Percentiles rank a stretch among this genome's conserved stretches.
Conservation (phyloP, 37 sponge, comb jelly and placozoan species). For the Tethya wilhelma region DNA sequence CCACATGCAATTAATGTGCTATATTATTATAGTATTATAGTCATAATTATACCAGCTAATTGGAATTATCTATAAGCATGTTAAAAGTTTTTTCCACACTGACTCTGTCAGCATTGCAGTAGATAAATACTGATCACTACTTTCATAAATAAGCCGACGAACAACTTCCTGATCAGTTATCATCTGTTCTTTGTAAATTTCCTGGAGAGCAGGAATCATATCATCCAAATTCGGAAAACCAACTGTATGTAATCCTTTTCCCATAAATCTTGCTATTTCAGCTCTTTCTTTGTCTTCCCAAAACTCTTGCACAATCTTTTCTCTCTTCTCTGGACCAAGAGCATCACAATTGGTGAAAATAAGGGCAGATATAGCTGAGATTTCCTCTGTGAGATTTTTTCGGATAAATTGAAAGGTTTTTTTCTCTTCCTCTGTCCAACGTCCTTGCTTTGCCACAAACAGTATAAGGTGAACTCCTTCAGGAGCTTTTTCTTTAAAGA, state of each 20-base stretch:
- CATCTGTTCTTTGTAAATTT: too few species aligned
- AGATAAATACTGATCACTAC: too few species aligned
- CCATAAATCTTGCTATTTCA: not conserved
- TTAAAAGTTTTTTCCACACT: too few species aligned
- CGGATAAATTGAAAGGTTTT: not conserved
- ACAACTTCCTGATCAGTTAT: too few species aligned
- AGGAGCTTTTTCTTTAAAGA: not conserved
- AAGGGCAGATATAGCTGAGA: conserved; percentile 4
- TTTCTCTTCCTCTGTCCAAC: not conserved
- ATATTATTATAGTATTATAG: too few species aligned
- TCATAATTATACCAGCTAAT: too few species aligned
- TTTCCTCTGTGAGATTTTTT: not conserved
- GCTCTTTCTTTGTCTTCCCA: not conserved
- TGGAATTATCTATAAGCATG: too few species aligned
- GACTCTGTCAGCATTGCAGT: too few species aligned
- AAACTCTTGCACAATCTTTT: not conserved
- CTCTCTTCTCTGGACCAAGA: too few species aligned
- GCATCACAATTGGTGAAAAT: not conserved
- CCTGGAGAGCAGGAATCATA: too few species aligned
- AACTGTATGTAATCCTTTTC: not conserved
- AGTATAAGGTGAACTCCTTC: not conserved
- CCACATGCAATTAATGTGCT: too few species aligned
- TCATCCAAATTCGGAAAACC: not conserved
- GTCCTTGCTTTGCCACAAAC: not conserved
- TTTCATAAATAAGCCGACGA: too few species aligned